Evolutionary conservation across 2,888 invertebrate genomes (phyloP).

Genomic region (Gisinianus flammeolus): DNA sequence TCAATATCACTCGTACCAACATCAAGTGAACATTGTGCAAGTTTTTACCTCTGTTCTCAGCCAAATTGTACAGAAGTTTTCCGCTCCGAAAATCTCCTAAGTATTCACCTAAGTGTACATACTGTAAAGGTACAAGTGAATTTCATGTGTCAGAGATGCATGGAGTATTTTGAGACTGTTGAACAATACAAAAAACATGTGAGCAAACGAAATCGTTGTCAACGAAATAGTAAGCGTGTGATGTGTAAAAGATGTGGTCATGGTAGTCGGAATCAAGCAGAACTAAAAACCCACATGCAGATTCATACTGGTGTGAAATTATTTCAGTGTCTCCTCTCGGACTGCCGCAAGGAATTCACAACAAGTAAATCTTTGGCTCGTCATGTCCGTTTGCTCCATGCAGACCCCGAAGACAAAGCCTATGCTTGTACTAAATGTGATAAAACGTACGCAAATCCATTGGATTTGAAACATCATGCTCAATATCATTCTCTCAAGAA

Average conservation of each 20-base stretch:
- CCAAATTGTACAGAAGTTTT: not conserved
- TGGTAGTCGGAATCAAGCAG: not conserved
- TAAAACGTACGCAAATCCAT: not conserved
- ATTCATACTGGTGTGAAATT: not conserved
- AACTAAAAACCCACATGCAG: not conserved
- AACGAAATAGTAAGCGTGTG: not conserved
- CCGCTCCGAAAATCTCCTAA: no score
- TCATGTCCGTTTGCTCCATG: not conserved
- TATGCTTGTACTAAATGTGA: not conserved
- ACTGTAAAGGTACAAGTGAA: not conserved
- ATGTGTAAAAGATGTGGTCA: not conserved
- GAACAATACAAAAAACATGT: not conserved
- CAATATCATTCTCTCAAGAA: not conserved
- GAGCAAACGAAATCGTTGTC: not conserved
- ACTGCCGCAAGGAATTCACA: not conserved
- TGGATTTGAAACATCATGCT: not conserved
- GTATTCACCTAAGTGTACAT: not conserved
- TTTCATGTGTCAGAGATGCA: not conserved
- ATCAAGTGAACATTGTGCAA: no score
- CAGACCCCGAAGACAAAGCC: not conserved
- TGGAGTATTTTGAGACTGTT: not conserved
- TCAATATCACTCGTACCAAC: not conserved
- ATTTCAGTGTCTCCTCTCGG: not conserved
- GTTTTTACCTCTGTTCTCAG: not conserved
- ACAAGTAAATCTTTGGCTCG: not conserved